Evolutionary conservation across 1,140 invertebrate species (phyloP).

Genomic region (Heliconius congener): DNA sequence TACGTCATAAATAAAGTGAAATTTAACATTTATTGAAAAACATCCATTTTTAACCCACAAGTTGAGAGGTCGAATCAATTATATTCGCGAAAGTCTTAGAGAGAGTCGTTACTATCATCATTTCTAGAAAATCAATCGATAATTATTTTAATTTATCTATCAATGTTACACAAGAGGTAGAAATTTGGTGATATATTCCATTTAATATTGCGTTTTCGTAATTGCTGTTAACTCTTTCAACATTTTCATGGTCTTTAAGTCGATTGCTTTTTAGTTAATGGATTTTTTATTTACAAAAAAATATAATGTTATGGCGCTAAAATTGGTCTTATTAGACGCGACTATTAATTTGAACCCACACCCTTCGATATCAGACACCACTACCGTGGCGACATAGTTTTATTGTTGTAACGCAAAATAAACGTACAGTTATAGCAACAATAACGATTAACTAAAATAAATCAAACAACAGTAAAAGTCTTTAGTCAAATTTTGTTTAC

Average conservation of each 20-base stretch:
- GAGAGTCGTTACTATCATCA: slow-evolving; percentile 3
- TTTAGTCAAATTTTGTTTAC: too few relatives aligned
- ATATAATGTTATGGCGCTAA: too few relatives aligned
- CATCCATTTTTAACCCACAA: slow-evolving; percentile 8
- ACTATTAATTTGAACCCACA: too few relatives aligned
- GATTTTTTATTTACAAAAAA: too few relatives aligned
- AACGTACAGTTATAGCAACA: too few relatives aligned
- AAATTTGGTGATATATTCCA: slow-evolving; percentile 4
- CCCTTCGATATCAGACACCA: neutral
- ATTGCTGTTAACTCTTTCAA: neutral
- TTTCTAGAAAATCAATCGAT: slow-evolving; percentile 12
- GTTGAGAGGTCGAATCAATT: slow-evolving; percentile 20
- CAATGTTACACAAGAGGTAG: slow-evolving; percentile 16
- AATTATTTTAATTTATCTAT: slow-evolving; percentile 24
- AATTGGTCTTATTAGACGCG: too few relatives aligned
- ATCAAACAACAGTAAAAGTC: too few relatives aligned
- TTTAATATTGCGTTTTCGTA: neutral
- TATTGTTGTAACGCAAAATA: too few relatives aligned
- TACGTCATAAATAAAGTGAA: slow-evolving; percentile 7
- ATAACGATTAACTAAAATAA: too few relatives aligned
- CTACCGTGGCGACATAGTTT: too few relatives aligned
- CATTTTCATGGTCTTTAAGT: neutral
- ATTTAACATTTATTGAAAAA: slow-evolving; percentile 14
- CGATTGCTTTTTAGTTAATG: neutral
- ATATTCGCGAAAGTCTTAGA: slow-evolving; percentile 24